phyloP scores from a whole-genome alignment of 2,797 vertebrate genomes.

The Fistularia tabacaria region DNA sequence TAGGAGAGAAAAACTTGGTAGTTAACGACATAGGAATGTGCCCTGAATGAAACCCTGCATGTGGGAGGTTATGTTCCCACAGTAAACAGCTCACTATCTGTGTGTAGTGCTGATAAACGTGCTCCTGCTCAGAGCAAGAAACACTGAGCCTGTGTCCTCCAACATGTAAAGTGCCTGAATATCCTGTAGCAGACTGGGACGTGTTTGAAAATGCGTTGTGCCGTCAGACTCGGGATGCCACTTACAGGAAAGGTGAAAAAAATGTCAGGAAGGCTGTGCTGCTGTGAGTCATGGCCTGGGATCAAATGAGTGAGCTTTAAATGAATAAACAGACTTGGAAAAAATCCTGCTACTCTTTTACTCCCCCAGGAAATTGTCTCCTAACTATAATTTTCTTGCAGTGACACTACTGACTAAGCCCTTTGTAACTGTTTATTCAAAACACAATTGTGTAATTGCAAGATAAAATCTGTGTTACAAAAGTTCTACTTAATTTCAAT shows the following conservation, averaged over 20 bases:
- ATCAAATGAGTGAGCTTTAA: slow-evolving; percentile 29
- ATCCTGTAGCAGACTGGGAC: neutral
- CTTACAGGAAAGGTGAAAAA: slow-evolving; percentile 62
- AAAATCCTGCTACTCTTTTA: slow-evolving; percentile 6
- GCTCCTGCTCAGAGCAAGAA: slow-evolving; percentile 3
- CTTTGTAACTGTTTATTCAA: too few species aligned
- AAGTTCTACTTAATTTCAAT: too few species aligned
- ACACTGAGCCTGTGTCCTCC: slow-evolving; percentile 12
- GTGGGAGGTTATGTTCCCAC: slow-evolving; percentile 49
- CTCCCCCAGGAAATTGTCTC: too few species aligned
- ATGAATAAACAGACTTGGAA: slow-evolving; percentile 33
- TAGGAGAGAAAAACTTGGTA: slow-evolving; percentile 20
- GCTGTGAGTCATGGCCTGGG: slow-evolving; percentile 47
- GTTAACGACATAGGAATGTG: slow-evolving; percentile 69
- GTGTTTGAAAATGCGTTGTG: neutral
- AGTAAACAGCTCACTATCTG: slow-evolving; percentile 42
- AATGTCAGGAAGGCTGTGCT: slow-evolving; percentile 53
- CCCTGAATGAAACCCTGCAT: slow-evolving; percentile 34
- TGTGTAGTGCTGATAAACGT: slow-evolving; percentile 55
- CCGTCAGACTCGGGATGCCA: neutral
- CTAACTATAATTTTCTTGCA: too few species aligned
- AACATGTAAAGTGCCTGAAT: neutral
- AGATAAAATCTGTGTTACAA: too few species aligned
- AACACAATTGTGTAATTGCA: too few species aligned
- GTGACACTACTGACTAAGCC: too few species aligned